Percentiles rank a stretch among this genome's conserved stretches.
phyloP scores from a whole-genome alignment of 2,888 invertebrate species.

The Drosophila fungiperda region DNA sequence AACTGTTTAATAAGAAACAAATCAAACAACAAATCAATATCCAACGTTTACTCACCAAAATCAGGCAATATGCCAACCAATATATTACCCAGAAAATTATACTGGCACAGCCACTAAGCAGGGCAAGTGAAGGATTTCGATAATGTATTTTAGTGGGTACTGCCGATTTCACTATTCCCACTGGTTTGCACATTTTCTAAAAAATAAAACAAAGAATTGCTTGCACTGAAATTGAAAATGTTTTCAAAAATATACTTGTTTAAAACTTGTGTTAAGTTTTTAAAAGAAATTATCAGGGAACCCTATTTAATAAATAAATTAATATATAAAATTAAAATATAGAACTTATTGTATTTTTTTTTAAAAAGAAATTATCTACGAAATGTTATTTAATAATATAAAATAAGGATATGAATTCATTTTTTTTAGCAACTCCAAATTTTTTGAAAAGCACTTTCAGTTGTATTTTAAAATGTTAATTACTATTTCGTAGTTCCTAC shows the following conservation, averaged over 20 bases:
- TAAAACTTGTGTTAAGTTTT: background rate
- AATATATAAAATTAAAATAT: background rate
- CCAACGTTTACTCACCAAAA: constrained; percentile 45
- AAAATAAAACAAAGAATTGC: background rate
- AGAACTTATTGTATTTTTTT: background rate
- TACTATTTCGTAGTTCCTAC: background rate
- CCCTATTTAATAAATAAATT: background rate
- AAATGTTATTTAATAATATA: background rate
- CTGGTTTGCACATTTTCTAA: constrained; percentile 14
- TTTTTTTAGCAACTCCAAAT: background rate
- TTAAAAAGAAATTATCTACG: background rate
- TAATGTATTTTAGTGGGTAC: constrained; percentile 10
- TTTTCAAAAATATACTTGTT: background rate
- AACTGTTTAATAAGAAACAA: background rate
- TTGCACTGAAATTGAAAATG: background rate
- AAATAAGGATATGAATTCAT: background rate
- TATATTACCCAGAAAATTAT: constrained; percentile 53
- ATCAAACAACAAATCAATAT: too few species aligned
- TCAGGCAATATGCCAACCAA: constrained; percentile 46
- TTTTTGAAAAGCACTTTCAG: background rate
- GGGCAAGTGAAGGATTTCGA: constrained; percentile 47
- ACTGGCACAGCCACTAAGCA: constrained; percentile 41
- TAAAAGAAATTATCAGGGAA: background rate
- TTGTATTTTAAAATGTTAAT: background rate
- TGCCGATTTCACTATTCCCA: background rate